Percentiles rank a stretch among this genome's conserved stretches.
Evolutionary conservation across 2,888 invertebrate species (phyloP).

Genomic region (Noctua janthina): DNA sequence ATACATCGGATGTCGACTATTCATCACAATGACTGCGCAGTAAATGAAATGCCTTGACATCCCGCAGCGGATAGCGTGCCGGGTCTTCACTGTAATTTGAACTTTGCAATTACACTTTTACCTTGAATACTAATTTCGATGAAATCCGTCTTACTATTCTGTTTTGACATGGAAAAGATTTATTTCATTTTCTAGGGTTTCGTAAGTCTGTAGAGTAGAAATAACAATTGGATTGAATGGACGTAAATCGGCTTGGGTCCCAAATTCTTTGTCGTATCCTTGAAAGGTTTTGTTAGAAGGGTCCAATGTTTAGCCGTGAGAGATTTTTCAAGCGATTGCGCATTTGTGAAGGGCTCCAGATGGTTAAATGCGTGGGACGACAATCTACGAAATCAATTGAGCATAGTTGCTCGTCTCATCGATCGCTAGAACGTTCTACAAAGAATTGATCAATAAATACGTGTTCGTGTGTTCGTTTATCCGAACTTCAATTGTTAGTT

Average conservation of each 20-base stretch:
- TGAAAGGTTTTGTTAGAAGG: conserved; percentile 37
- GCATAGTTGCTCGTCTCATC: conserved; percentile 36
- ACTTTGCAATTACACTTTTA: conserved; percentile 36
- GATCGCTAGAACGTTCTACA: conserved; percentile 43
- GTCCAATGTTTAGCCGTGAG: conserved; percentile 31
- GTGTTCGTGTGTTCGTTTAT: conserved; percentile 3
- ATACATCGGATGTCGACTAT: conserved; percentile 26
- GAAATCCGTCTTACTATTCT: conserved; percentile 24
- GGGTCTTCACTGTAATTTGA: conserved; percentile 28
- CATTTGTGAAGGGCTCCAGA: conserved; percentile 35
- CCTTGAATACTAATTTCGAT: conserved; percentile 38
- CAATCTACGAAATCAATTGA: conserved; percentile 41
- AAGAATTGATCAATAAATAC: conserved; percentile 40
- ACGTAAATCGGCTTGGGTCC: conserved; percentile 33
- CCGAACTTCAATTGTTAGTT: conserved; percentile 9
- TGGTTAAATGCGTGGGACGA: conserved; percentile 45
- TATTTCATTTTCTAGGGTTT: conserved; percentile 54
- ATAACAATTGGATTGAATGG: conserved; percentile 44
- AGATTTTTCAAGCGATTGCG: conserved; percentile 56
- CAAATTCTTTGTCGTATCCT: conserved; percentile 21
- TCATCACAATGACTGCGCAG: conserved; percentile 50
- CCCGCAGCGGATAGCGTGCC: conserved; percentile 32
- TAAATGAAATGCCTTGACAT: conserved; percentile 41
- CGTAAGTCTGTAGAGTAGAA: conserved; percentile 23
- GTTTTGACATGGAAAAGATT: conserved; percentile 33